Conservation (phyloP, 2,888 invertebrate genomes). For the Cephus nigrinus region DNA sequence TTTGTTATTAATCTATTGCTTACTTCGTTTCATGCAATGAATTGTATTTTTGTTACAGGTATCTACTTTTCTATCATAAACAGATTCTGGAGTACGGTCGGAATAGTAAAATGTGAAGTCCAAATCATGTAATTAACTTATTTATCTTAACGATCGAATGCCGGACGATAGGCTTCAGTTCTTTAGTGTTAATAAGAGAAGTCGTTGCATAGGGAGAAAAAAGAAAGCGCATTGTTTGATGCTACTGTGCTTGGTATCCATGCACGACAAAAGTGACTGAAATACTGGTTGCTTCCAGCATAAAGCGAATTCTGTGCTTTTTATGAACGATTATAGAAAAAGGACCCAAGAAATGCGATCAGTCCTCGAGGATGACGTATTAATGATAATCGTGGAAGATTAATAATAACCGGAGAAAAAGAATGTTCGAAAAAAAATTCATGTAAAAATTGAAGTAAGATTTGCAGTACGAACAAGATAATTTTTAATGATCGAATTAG, state of each 20-base stretch:
- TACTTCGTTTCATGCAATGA: background rate
- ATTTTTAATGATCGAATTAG: background rate
- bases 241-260: constrained; percentile 10
- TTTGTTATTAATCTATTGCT: constrained; percentile 16
- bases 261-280: background rate
- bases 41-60: constrained; percentile 72
- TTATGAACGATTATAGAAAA: background rate
- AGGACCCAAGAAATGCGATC: background rate
- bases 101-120: constrained; percentile 58
- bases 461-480: background rate
- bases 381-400: background rate
- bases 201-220: constrained; percentile 9
- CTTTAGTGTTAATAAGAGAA: constrained; percentile 29
- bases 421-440: background rate
- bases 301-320: background rate
- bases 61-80: constrained; percentile 96
- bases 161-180: constrained; percentile 31
- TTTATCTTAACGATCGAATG: constrained; percentile 36
- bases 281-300: background rate
- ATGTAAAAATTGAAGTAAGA: background rate
- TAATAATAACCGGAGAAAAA: background rate
- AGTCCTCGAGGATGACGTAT: background rate
- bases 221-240: constrained; percentile 24
- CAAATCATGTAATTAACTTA: constrained; percentile 47
- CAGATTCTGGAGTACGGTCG: constrained; percentile 87